Percentiles rank a stretch among this genome's conserved stretches.
These are phyloP conservation scores for Cosmorhoe ocellata DNA, from an alignment of 2,888 invertebrate species.

Conservation along the genomic window DNA sequence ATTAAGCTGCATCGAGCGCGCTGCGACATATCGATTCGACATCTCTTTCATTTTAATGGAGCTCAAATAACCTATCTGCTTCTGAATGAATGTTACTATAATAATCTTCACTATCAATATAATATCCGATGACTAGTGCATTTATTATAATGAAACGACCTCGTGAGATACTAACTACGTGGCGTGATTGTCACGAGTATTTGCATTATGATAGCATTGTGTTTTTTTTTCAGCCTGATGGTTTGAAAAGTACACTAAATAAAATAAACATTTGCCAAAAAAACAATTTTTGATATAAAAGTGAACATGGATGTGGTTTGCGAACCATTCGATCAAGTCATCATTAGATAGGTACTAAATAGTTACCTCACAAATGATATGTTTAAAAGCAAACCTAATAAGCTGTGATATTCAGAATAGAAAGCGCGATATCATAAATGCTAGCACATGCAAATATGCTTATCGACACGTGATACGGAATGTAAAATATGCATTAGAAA, in stretches of 20 bases:
- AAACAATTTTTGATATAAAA: no score
- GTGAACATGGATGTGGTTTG: no score
- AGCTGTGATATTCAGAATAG: not conserved
- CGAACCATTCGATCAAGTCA: no score
- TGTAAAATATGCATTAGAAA: constrained; percentile 37
- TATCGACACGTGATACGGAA: constrained; percentile 31
- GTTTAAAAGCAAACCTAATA: not conserved
- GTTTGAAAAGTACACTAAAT: no score
- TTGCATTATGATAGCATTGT: no score
- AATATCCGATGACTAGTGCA: not conserved
- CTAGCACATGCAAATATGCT: constrained; percentile 32
- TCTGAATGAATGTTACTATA: not conserved
- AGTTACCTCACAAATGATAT: no score
- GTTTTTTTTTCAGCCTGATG: no score
- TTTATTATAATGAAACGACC: no score
- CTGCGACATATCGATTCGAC: constrained; percentile 10
- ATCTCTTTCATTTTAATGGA: constrained; percentile 3
- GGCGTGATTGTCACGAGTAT: no score
- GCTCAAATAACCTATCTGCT: not conserved
- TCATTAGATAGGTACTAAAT: no score
- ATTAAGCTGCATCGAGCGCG: constrained; percentile 1
- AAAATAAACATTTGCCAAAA: no score
- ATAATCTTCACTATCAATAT: not conserved
- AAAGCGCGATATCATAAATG: constrained; percentile 19
- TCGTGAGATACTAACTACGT: no score